Evolutionary conservation across 2,113 vertebrate genomes (phyloP).

Genomic region (Coptodon bakossiorum): DNA sequence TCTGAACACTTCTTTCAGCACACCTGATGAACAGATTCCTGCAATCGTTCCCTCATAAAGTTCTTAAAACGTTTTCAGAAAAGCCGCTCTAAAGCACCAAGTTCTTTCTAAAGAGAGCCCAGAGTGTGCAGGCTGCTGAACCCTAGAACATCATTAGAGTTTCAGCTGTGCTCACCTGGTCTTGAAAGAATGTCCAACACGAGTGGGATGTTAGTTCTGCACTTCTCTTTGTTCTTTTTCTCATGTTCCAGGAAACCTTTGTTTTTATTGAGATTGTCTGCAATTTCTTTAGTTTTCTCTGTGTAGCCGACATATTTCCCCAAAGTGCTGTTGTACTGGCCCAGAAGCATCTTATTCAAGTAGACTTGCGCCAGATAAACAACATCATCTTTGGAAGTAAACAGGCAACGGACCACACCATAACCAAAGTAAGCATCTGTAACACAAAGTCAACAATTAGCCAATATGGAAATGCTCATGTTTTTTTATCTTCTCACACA

Average conservation of each 20-base stretch:
- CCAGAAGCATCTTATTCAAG: slow-evolving; percentile 13
- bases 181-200: not conserved
- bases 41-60: not conserved
- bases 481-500: not conserved
- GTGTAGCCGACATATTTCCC: slow-evolving; percentile 5
- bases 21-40: not conserved
- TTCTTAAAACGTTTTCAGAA: not conserved
- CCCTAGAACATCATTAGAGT: not conserved
- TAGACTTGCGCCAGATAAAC: not conserved
- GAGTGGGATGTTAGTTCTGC: not conserved
- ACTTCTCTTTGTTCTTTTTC: not conserved
- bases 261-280: not conserved
- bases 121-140: not conserved
- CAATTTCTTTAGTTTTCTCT: not conserved
- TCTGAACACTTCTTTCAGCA: not conserved
- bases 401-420: not conserved
- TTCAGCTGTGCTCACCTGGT: slow-evolving; percentile 3
- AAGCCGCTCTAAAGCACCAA: not conserved
- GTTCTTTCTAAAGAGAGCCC: not conserved
- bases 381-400: not conserved
- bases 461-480: not conserved
- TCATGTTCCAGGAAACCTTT: not conserved
- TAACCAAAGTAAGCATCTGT: slow-evolving; percentile 2
- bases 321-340: slow-evolving; percentile 23
- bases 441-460: not conserved